Conservation (phyloP, 1,140 invertebrate genomes). For the Drosophila nikananu region DNA sequence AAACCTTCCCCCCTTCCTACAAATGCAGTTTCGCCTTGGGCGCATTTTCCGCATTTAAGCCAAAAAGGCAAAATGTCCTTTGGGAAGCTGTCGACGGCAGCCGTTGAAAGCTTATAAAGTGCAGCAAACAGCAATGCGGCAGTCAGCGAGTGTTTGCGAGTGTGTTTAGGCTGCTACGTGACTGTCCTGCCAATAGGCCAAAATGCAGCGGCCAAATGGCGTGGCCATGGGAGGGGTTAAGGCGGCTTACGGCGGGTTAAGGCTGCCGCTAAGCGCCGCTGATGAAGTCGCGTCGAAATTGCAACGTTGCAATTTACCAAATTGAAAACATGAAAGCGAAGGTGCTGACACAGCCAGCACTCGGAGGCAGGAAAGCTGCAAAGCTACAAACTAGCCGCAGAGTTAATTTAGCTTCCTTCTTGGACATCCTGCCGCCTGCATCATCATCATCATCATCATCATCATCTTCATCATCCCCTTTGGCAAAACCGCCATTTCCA, state of each 20-base stretch:
- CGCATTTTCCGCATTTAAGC: conserved; percentile 64
- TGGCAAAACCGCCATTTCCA: conserved; percentile 29
- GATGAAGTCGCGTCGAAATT: conserved; percentile 66
- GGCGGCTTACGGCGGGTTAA: conserved; percentile 3
- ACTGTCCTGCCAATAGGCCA: conserved; percentile 60
- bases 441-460: not conserved
- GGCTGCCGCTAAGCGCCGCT: conserved; percentile 48
- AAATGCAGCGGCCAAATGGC: not conserved
- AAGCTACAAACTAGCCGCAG: conserved; percentile 63
- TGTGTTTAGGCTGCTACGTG: conserved; percentile 52
- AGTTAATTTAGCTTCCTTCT: conserved; percentile 67
- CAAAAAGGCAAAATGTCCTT: conserved; percentile 54
- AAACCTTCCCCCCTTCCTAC: conserved; percentile 5
- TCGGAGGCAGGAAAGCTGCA: not conserved
- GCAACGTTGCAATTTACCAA: conserved; percentile 74
- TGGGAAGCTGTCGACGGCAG: conserved; percentile 23
- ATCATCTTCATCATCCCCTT: not conserved
- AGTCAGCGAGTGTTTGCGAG: conserved; percentile 26
- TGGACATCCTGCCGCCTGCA: conserved; percentile 4
- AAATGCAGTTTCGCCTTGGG: conserved; percentile 51
- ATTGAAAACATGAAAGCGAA: conserved; percentile 74
- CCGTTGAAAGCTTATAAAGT: conserved; percentile 67
- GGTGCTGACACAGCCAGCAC: conserved; percentile 38
- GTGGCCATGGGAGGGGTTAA: not conserved
- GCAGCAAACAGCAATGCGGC: conserved; percentile 42